Conservation (phyloP, 2,113 vertebrate species). For the Malaclemys terrapin region DNA sequence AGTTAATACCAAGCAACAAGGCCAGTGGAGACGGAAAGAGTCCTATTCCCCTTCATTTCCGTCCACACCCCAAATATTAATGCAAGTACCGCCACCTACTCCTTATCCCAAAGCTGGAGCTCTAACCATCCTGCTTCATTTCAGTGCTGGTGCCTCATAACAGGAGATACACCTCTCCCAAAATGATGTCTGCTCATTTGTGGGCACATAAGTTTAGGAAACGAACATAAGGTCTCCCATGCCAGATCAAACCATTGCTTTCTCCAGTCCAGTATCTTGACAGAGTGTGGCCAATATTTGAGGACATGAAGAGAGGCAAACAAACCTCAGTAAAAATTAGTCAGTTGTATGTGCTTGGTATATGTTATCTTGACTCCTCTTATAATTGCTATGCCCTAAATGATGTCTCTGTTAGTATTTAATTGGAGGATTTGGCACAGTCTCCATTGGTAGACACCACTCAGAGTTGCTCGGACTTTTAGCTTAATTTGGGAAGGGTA, state of each 20-base stretch:
- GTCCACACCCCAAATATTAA: background rate
- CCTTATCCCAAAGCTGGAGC: background rate
- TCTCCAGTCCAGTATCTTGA: background rate
- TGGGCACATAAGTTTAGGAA: background rate
- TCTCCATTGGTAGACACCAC: background rate
- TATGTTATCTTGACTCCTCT: background rate
- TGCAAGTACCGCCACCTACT: background rate
- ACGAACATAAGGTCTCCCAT: background rate
- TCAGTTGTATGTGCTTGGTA: background rate
- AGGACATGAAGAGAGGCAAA: background rate
- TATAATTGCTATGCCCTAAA: background rate
- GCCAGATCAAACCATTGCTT: background rate
- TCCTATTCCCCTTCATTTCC: background rate
- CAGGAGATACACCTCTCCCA: fast-evolving
- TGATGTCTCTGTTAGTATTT: background rate
- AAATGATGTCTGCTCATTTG: fast-evolving
- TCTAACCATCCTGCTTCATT: background rate
- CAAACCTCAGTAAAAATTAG: background rate
- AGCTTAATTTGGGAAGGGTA: background rate
- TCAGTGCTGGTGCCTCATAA: fast-evolving
- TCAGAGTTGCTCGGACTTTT: background rate
- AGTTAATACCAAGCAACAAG: fast-evolving
- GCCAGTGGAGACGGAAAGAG: background rate
- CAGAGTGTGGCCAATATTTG: background rate
- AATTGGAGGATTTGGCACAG: background rate